Evolutionary conservation across 1,140 invertebrate genomes (phyloP).

Genomic region (Tetranychus cinnabarinus): DNA sequence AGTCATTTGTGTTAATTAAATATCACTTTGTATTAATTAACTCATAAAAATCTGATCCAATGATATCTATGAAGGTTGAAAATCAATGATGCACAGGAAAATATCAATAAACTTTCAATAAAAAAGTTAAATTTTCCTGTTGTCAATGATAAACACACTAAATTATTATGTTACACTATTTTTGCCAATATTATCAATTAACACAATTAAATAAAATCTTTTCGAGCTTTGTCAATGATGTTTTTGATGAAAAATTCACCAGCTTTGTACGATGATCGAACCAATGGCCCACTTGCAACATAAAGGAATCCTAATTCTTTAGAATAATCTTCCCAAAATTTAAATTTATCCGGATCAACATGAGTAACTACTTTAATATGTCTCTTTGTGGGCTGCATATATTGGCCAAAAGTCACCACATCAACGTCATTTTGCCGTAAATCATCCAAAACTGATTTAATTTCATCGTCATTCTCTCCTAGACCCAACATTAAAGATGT

Average conservation of each 20-base stretch:
- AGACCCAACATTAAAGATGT: slow-evolving; percentile 95
- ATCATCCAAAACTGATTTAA: slow-evolving; percentile 65
- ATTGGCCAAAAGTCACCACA: slow-evolving; percentile 89
- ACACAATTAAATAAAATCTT: too few relatives aligned
- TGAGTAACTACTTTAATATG: slow-evolving; percentile 90
- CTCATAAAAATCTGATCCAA: too few relatives aligned
- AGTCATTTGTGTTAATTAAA: too few relatives aligned
- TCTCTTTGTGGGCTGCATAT: slow-evolving; percentile 95
- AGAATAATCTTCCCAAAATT: slow-evolving; percentile 66
- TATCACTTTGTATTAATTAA: too few relatives aligned
- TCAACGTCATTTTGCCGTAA: slow-evolving; percentile 55
- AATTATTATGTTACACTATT: too few relatives aligned
- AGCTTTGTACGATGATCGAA: slow-evolving; percentile 89
- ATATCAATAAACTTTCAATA: too few relatives aligned
- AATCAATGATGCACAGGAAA: too few relatives aligned
- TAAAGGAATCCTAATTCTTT: slow-evolving; percentile 78
- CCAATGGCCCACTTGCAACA: slow-evolving; percentile 87
- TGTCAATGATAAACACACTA: too few relatives aligned
- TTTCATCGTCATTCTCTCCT: slow-evolving; percentile 76
- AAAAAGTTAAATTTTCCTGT: too few relatives aligned
- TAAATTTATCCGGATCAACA: slow-evolving; percentile 83
- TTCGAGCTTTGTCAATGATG: slow-evolving; percentile 3
- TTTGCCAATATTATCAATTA: too few relatives aligned
- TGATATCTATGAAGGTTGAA: too few relatives aligned
- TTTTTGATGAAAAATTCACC: slow-evolving; percentile 32